phyloP scores from a whole-genome alignment of 2,888 invertebrate genomes.

The Drepana falcataria region DNA sequence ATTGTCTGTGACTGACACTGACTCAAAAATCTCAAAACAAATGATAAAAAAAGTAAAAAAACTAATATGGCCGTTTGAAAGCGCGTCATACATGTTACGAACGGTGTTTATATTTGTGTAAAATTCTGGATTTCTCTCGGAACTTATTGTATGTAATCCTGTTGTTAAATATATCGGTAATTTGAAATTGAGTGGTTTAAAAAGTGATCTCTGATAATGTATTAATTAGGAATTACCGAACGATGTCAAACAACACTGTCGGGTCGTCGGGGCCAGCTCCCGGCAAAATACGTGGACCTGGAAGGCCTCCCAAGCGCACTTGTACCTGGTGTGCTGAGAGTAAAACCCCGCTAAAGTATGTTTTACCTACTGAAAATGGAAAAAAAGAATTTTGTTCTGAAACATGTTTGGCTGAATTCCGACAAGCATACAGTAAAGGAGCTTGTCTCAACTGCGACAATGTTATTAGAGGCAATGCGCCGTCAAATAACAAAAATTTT shows the following conservation, averaged over 20 bases:
- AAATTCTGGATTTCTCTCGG: constrained; percentile 26
- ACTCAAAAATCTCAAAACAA: constrained; percentile 4
- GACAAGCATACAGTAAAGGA: constrained; percentile 92
- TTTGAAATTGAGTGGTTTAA: constrained; percentile 18
- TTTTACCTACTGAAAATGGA: constrained; percentile 90
- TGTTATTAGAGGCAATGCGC: constrained; percentile 87
- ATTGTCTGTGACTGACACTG: neutral
- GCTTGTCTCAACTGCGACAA: constrained; percentile 93
- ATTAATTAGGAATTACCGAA: constrained; percentile 40
- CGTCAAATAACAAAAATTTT: constrained; percentile 88
- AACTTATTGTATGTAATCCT: constrained; percentile 12
- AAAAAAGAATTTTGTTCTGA: constrained; percentile 96
- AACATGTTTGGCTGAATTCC: constrained; percentile 91
- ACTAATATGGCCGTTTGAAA: constrained; percentile 68
- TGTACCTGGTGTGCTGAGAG: constrained; percentile 94
- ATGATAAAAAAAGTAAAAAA: constrained; percentile 25
- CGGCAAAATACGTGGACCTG: constrained; percentile 83
- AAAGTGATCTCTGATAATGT: constrained; percentile 45
- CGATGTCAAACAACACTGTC: constrained; percentile 74
- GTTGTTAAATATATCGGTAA: constrained; percentile 48
- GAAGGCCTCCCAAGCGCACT: constrained; percentile 88
- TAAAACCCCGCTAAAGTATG: constrained; percentile 90
- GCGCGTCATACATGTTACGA: constrained; percentile 71
- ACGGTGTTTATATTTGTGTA: constrained; percentile 73
- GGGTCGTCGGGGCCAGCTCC: constrained; percentile 75